These are phyloP conservation scores for Ianthella basta DNA, from an alignment of 37 sponge, comb jelly and placozoan species.

Conservation along the genomic window DNA sequence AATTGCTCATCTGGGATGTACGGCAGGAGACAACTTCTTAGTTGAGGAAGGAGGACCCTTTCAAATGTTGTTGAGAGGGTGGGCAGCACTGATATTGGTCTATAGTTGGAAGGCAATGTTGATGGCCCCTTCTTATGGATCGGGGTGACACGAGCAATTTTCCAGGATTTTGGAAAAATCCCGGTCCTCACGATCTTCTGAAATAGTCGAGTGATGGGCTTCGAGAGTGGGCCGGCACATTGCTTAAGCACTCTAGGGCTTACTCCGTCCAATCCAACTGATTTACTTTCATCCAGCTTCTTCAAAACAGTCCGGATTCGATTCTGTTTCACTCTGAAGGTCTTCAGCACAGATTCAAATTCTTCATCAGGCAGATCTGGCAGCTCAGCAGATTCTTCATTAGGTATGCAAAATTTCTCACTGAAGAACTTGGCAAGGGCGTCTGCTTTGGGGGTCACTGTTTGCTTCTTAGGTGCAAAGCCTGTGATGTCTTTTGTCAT, in stretches of 20 bases:
- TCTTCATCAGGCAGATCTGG: not conserved
- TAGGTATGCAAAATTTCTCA: constrained; percentile 20
- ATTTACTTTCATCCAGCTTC: constrained; percentile 20
- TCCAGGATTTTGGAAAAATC: constrained; percentile 25
- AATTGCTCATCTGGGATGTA: constrained; percentile 36
- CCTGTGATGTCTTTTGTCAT: constrained; percentile 28
- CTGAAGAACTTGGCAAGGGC: constrained; percentile 21
- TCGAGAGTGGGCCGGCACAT: constrained; percentile 16
- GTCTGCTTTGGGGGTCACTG: constrained; percentile 5
- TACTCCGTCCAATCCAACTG: constrained; percentile 21
- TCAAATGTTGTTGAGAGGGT: constrained; percentile 30
- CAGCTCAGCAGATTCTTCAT: constrained; percentile 22
- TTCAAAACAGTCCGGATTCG: not conserved
- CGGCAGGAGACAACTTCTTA: not conserved
- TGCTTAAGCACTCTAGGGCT: constrained; percentile 18
- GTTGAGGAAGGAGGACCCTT: constrained; percentile 15
- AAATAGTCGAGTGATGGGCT: constrained; percentile 3
- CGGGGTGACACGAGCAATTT: constrained; percentile 12
- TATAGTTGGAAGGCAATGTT: constrained; percentile 12
- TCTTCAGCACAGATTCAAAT: constrained; percentile 3
- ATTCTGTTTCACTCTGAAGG: constrained; percentile 25
- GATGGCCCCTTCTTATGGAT: constrained; percentile 29
- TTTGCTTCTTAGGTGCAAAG: not conserved
- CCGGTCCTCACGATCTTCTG: constrained; percentile 27
- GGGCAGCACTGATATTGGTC: constrained; percentile 36